A percentile compares a stretch with the other conserved stretches of the same genome.
Evolutionary conservation across 2,888 invertebrate genomes (phyloP).

Genomic region (Callyntrura sp.): DNA sequence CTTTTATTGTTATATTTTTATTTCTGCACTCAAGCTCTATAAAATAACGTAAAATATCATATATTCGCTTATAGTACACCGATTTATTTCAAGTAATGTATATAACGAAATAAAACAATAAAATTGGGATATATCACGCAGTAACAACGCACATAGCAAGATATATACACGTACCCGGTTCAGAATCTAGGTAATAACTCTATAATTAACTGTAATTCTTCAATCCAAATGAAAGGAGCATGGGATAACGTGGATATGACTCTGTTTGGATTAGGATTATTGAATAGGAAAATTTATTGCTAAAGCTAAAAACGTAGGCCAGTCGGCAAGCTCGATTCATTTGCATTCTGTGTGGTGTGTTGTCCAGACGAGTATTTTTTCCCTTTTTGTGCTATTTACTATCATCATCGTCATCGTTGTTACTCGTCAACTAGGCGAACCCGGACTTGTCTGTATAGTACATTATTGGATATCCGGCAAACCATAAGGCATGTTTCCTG

Average conservation of each 20-base stretch:
- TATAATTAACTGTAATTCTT: no score
- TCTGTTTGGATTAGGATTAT: not conserved
- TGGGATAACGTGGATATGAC: no score
- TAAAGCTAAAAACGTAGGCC: not conserved
- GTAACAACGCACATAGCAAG: not conserved
- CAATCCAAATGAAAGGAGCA: no score
- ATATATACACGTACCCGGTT: not conserved
- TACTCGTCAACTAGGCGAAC: no score
- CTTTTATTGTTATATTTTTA: not conserved
- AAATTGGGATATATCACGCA: no score
- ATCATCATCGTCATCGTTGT: no score
- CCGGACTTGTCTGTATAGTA: not conserved
- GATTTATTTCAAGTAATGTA: no score
- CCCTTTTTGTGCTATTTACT: not conserved
- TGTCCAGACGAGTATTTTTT: constrained; percentile 16
- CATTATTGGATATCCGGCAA: constrained; percentile 12
- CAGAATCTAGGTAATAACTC: not conserved
- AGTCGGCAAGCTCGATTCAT: constrained; percentile 13
- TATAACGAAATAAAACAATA: no score
- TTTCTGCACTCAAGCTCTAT: not conserved
- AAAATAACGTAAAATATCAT: no score
- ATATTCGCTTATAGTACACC: no score
- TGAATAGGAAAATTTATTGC: not conserved
- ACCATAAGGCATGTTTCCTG: not conserved
- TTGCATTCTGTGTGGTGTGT: constrained; percentile 8